Conservation (phyloP, 1,140 invertebrate species). For the Cydia amplana region DNA sequence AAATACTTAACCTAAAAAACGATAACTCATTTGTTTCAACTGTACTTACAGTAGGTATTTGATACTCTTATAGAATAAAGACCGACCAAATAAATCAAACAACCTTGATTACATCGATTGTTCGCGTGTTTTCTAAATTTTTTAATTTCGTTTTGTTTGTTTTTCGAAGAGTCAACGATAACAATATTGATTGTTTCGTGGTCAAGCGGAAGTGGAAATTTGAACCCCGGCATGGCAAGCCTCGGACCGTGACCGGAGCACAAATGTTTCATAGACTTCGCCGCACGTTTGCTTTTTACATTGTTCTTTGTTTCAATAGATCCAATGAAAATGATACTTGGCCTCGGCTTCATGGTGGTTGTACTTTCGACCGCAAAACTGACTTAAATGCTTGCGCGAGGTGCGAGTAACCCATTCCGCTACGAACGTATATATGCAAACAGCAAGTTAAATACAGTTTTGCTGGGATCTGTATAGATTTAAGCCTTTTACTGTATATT, state of each 20-base stretch:
- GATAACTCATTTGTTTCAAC: background rate
- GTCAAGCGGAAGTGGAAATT: slow-evolving; percentile 68
- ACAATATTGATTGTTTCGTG: slow-evolving; percentile 70
- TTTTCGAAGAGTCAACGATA: slow-evolving; percentile 61
- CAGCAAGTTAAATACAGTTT: too few species aligned
- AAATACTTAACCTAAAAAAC: background rate
- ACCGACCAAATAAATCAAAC: slow-evolving; percentile 1
- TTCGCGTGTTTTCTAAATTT: slow-evolving; percentile 39
- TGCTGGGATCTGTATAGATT: too few species aligned
- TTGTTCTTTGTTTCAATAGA: slow-evolving; percentile 47
- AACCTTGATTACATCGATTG: slow-evolving; percentile 41
- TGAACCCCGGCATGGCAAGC: slow-evolving; percentile 58
- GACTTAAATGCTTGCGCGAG: slow-evolving; percentile 19
- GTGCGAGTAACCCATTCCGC: background rate
- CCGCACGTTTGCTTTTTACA: slow-evolving; percentile 52
- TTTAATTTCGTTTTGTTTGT: slow-evolving; percentile 63
- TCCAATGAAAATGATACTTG: slow-evolving; percentile 41
- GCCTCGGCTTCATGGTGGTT: slow-evolving; percentile 33
- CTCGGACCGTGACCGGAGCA: slow-evolving; percentile 65
- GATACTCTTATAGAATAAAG: background rate
- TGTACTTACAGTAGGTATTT: background rate
- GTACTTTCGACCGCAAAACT: slow-evolving; percentile 26
- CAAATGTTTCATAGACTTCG: slow-evolving; percentile 53
- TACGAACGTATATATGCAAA: background rate
- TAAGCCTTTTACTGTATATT: too few species aligned